phyloP scores from a whole-genome alignment of 2,888 invertebrate genomes.

The Diplolepis rosae region DNA sequence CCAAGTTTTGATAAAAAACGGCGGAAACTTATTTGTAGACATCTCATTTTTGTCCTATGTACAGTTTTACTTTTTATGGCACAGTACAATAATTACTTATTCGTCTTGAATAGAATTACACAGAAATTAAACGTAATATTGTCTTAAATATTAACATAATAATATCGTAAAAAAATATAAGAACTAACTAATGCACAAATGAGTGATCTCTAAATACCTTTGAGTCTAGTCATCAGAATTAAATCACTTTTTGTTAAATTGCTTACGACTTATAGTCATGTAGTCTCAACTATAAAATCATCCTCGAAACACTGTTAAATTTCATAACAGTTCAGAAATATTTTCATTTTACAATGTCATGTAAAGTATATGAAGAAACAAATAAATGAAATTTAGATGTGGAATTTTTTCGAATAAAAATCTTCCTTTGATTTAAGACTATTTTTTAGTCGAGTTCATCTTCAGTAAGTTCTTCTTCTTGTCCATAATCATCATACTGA shows the following conservation, averaged over 20 bases:
- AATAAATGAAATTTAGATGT: too few relatives aligned
- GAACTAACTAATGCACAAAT: constrained; percentile 7
- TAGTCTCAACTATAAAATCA: too few relatives aligned
- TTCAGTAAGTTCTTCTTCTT: constrained; percentile 77
- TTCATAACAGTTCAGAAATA: too few relatives aligned
- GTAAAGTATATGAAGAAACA: too few relatives aligned
- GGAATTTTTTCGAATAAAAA: too few relatives aligned
- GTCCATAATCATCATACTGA: constrained; percentile 75
- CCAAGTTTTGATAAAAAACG: too few relatives aligned
- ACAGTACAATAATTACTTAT: constrained; percentile 46
- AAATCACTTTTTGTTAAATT: neutral
- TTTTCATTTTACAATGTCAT: too few relatives aligned
- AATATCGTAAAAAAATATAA: constrained; percentile 8
- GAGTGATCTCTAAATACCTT: constrained; percentile 8
- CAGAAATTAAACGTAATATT: constrained; percentile 1
- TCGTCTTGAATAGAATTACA: neutral
- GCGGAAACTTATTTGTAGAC: too few relatives aligned
- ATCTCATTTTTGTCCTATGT: constrained; percentile 47
- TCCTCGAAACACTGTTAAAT: too few relatives aligned
- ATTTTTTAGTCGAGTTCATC: constrained; percentile 60
- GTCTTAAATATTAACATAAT: constrained; percentile 12
- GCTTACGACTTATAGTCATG: neutral
- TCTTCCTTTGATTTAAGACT: neutral
- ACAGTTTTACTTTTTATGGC: constrained; percentile 65
- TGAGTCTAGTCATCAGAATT: neutral